Evolutionary conservation across 1,140 invertebrate species (phyloP), one percentile per base, ranked within the genome.

Genomic region (Limonius californicus): DNA sequence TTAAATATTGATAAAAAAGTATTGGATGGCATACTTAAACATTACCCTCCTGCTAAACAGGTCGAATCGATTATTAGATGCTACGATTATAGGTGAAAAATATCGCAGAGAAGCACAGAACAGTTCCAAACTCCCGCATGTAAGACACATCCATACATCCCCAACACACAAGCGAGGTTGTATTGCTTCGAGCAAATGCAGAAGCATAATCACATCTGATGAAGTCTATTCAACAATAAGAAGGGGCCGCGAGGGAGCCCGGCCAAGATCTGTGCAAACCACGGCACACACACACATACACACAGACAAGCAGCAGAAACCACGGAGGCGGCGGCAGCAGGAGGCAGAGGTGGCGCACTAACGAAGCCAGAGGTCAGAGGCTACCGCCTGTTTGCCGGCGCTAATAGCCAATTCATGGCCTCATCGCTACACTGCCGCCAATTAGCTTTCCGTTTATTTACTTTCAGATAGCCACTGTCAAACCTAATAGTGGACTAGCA

Each of bases 331-430:
- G 61, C 35, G 35, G 55, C 30, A 39, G 59, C 21, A 56, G 47
- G 30, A 27, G 23, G 45, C 54, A 45, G 47, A 62, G 64, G 61
- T 56, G 65, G 56, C 50, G 53, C 50, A 58, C 67, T 72, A 72
- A 72, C 67, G 70, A 69, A 68, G 68, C 66, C 66, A 62, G 62
- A 68, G 68, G 68, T 70, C 68, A 68, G 67, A 65, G 61, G 61
- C 57, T 63, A 32, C 53, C 58, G 19, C 45, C 67, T 72, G 67
- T 72, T 72, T 72, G 69, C 64, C 64, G 54, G 67, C 43, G 65
- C 72, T 74, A 74, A 74, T 74, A 70, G 70, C 71, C 72, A 72
- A 73, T 74, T 72, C 72, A 72, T 64, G 66, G 65, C 62, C 62
- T 67, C 57, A 64, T 64, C 59, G 66, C 61, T 69, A 65, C 67